Evolutionary conservation across 2,888 invertebrate species (phyloP).

Genomic region (Eristalis tenax): DNA sequence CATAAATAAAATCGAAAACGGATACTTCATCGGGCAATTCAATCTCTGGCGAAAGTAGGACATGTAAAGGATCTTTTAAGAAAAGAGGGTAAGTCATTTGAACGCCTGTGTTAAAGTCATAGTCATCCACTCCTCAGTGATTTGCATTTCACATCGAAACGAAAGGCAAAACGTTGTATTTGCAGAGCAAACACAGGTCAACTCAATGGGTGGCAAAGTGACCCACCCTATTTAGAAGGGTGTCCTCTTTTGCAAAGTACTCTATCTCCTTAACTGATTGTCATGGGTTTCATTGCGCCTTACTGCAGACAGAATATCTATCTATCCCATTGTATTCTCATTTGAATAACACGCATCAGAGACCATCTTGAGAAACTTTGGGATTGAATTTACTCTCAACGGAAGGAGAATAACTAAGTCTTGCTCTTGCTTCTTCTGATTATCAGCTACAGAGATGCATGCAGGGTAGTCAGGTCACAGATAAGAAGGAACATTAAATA

Average conservation of each 20-base stretch:
- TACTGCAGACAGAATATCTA: slow-evolving; percentile 7
- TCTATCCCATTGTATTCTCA: slow-evolving; percentile 1
- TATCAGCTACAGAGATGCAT: slow-evolving; percentile 9
- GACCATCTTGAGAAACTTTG: slow-evolving; percentile 6
- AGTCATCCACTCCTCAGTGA: not conserved
- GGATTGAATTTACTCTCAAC: not conserved
- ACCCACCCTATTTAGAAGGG: slow-evolving; percentile 5
- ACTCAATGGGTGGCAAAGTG: not conserved
- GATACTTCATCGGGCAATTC: slow-evolving; percentile 59
- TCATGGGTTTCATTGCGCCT: slow-evolving; percentile 1
- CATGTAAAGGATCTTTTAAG: slow-evolving; percentile 71
- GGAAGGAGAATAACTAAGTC: not conserved
- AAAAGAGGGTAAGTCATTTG: slow-evolving; percentile 66
- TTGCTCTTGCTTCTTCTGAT: not conserved
- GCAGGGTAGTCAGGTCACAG: slow-evolving; percentile 20
- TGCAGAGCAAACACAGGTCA: slow-evolving; percentile 42
- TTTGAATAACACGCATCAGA: slow-evolving; percentile 16
- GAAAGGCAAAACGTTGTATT: slow-evolving; percentile 13
- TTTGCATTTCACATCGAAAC: slow-evolving; percentile 20
- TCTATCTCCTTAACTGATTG: slow-evolving; percentile 11
- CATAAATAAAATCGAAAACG: slow-evolving; percentile 64
- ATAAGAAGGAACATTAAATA: not conserved
- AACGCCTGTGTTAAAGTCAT: not conserved
- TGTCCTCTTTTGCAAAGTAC: slow-evolving; percentile 12
- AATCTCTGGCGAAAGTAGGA: slow-evolving; percentile 67